phyloP scores from a whole-genome alignment of 2,888 invertebrate species.

The Prenolepis imparis region DNA sequence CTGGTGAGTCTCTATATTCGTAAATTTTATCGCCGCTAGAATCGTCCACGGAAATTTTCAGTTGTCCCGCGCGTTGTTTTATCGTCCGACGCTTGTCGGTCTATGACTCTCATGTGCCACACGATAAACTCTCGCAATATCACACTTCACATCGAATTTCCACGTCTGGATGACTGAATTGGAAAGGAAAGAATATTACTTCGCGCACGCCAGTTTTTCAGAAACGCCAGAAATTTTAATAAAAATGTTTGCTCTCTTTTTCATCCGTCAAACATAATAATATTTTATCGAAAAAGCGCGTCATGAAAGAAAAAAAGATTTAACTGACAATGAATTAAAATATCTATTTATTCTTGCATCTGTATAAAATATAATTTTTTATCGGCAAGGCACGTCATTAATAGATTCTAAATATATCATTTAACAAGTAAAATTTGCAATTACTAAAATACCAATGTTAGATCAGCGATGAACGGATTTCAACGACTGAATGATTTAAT shows the following conservation, averaged over 20 bases:
- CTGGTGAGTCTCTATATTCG: background rate
- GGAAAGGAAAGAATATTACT: background rate
- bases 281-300: background rate
- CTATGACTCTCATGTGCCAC: background rate
- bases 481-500: background rate
- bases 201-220: background rate
- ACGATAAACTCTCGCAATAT: slow-evolving; percentile 25
- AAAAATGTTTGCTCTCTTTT: slow-evolving; percentile 10
- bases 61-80: background rate
- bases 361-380: background rate
- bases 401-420: background rate
- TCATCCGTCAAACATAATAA: background rate
- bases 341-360: background rate
- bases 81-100: slow-evolving; percentile 15
- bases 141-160: slow-evolving; percentile 19
- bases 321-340: background rate
- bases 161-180: background rate
- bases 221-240: background rate
- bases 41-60: slow-evolving; percentile 5
- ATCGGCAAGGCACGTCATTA: background rate
- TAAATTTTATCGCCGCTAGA: slow-evolving; percentile 20
- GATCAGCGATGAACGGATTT: background rate
- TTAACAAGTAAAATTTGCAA: background rate
- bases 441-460: background rate
- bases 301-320: background rate